Base-by-base conservation (phyloP, 2,888 invertebrate species). In the Keiferia lycopersicella region DNA sequence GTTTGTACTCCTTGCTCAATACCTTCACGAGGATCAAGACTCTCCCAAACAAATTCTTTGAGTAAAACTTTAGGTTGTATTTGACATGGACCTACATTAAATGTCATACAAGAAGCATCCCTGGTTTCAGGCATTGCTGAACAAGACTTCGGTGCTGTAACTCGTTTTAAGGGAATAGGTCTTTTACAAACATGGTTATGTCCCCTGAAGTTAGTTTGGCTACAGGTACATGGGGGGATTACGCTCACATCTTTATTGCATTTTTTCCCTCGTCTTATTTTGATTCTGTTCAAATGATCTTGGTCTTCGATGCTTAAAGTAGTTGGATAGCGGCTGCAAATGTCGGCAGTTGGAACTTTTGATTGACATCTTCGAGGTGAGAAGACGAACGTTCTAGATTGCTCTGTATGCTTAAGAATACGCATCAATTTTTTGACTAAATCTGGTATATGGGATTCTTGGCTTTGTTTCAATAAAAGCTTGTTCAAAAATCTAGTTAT, bases 1-100 rank as follows among this genome's bases (percentile, higher is more conserved):
- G 58, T 38, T 38, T 38, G 38, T 39, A 39, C 18, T 8, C 39
- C 58, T 58, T 39, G 58, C 38, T n/a, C 30, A 18, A 22, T 18
- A 20, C 20, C 39, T 20, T 16, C 18, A 16, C 34, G 20, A 0
- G 66, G 63, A 2, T 61, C 68, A 11, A 66, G 50, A 0, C 78
- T 71, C 61, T 82, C 77, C 84, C 84, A 84, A 38, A 75, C 70
- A 63, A 78, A 81, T 65, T 87, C 81, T 63, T 82, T 82, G 2
- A 84, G 69, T 1, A 79, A 67, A 0, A 82, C 68, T 65, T 78
- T 73, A 2, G 82, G 81, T 1, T 73, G 65, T 12, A 63, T 61
- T n/a, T 61, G 45, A 12, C 45, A 60, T 0, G 48, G 30, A 30
- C 45, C 30, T 11, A n/a, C 34, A 1, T 4, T 45, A 12, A 12